Base-by-base conservation (phyloP, 2,888 invertebrate genomes). In the Parascotia fuliginaria region DNA sequence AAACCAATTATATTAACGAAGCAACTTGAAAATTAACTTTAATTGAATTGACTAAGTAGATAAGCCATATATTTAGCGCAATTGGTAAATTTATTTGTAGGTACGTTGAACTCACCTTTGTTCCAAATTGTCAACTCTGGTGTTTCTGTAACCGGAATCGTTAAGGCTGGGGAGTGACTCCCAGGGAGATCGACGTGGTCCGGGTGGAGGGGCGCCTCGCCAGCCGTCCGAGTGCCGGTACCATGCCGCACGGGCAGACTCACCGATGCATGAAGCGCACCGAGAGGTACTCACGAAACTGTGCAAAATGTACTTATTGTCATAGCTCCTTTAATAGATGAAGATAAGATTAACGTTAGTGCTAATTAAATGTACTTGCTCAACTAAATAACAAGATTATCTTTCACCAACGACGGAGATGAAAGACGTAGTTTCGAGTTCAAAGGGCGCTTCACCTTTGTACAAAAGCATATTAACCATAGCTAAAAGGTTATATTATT, bases 141-240 rank as follows among this genome's bases (percentile, higher is more conserved):
- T 96, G 83, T 96, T 96, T 82, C 97, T 96, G 81, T 97, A 97
- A 40, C 97, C 97, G 61, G 96, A 97, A 87, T 97, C 97, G 81
- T 96, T 96, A 73, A 97, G 94, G 85, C 96, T 97, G 46, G 97
- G 97, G 62, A 97, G 90, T 39, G 97, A 97, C 86, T 97, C 97
- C 97, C 97, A 97, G 22, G 97, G 96, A 3, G 97, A 96, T 62
- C 97, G 94, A 70, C 96, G 96, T 51, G 96, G 96, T 9, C 85
- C 89, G 6, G 89, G 91, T 54, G 92, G 93, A 0, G 85, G 84
- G 22, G 92, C 92, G 48, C 94, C 93, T 49, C 93, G 95, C 97
- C 97, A 97, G 37, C 97, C 97, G 78, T 97, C 97, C 31, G 97
- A 97, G 87, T 97, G 97, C 11, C 97, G 95, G 91, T 97, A 97